Conservation (phyloP, 2,888 invertebrate genomes). For the Hypercompe scribonia region DNA sequence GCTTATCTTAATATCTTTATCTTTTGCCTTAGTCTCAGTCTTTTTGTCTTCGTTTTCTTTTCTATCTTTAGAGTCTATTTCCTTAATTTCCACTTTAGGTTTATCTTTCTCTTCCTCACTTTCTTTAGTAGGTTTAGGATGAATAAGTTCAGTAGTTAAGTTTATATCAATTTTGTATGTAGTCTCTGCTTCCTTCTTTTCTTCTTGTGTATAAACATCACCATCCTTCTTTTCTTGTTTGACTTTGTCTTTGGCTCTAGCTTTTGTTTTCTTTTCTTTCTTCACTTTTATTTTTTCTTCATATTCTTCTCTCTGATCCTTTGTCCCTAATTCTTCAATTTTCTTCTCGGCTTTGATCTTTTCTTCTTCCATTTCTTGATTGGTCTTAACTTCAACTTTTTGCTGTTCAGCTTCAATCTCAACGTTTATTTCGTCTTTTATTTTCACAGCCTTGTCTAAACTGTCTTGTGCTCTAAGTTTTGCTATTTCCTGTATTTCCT, state of each 20-base stretch:
- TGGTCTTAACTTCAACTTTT: neutral
- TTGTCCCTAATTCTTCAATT: too few relatives aligned
- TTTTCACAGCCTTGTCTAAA: neutral
- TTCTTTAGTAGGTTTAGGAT: too few relatives aligned
- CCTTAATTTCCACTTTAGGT: too few relatives aligned
- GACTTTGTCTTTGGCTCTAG: constrained; percentile 2
- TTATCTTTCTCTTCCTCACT: too few relatives aligned
- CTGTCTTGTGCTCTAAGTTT: neutral
- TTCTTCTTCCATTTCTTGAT: neutral
- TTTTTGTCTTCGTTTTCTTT: too few relatives aligned
- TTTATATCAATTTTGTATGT: too few relatives aligned
- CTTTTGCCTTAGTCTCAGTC: too few relatives aligned
- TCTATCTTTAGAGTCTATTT: too few relatives aligned
- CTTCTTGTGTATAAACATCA: neutral
- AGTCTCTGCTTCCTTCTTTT: neutral
- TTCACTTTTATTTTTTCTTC: neutral
- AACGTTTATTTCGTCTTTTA: neutral
- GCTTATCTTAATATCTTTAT: neutral
- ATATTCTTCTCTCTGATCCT: neutral
- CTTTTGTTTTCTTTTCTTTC: neutral
- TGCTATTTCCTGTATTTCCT: too few relatives aligned
- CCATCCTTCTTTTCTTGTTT: constrained; percentile 16
- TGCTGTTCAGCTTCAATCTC: constrained; percentile 6
- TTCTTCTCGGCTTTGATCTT: neutral
- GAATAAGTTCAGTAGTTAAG: too few relatives aligned